These are phyloP conservation scores for Rhodeus uyekii DNA, from an alignment of 2,797 vertebrate species.

Conservation along the genomic window DNA sequence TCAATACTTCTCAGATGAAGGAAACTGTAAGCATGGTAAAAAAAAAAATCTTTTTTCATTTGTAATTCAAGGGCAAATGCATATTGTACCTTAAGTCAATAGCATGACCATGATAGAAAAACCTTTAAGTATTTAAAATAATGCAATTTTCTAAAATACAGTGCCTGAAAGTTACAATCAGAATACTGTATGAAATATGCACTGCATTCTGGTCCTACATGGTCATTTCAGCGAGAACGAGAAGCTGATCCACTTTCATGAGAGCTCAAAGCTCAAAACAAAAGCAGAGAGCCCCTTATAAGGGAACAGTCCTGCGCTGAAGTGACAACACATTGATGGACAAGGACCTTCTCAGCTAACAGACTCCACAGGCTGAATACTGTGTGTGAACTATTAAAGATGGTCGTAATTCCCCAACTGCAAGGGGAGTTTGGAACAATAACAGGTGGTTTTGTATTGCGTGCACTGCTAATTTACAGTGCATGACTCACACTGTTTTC, in stretches of 20 bases:
- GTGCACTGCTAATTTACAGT: background rate
- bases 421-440: slow-evolving; percentile 5
- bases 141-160: background rate
- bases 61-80: background rate
- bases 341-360: slow-evolving; percentile 28
- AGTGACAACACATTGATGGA: slow-evolving; percentile 61
- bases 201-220: slow-evolving; percentile 72
- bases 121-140: background rate
- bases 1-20: background rate
- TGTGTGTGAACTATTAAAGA: slow-evolving; percentile 21
- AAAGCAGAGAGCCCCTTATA: slow-evolving; percentile 72
- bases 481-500: slow-evolving; percentile 25
- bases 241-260: slow-evolving; percentile 44
- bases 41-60: background rate
- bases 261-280: slow-evolving; percentile 58
- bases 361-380: slow-evolving; percentile 28
- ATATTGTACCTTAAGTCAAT: background rate
- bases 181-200: background rate
- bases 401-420: slow-evolving; percentile 4
- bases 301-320: slow-evolving; percentile 64
- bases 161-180: background rate
- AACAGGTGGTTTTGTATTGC: slow-evolving; percentile 24
- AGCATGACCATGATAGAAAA: background rate
- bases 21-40: background rate
- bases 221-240: slow-evolving; percentile 68